These are phyloP conservation scores for Harpagoxenus sublaevis DNA, from an alignment of 2,888 invertebrate genomes.

Conservation along the genomic window DNA sequence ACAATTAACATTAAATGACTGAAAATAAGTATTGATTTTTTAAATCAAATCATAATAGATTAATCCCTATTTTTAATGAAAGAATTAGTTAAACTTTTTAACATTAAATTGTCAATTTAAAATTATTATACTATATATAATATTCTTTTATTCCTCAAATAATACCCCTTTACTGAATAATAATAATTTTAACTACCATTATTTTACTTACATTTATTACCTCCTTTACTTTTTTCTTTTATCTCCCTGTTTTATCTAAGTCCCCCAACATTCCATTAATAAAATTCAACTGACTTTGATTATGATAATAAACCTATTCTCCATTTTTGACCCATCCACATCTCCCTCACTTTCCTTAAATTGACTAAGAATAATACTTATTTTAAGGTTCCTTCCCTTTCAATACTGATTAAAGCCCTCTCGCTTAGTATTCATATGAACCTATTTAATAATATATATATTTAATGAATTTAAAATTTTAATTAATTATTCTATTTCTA, in stretches of 20 bases:
- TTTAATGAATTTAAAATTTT: constrained; percentile 12
- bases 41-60: constrained; percentile 88
- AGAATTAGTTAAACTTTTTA: constrained; percentile 88
- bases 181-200: neutral
- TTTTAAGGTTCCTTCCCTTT: neutral
- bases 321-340: constrained; percentile 75
- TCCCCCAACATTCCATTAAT: too few species aligned
- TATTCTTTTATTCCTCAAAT: constrained; percentile 32
- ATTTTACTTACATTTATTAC: too few species aligned
- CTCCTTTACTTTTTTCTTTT: neutral
- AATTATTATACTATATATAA: neutral
- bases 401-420: neutral
- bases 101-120: constrained; percentile 42
- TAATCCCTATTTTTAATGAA: constrained; percentile 67
- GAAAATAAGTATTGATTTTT: constrained; percentile 89
- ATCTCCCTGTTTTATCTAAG: too few species aligned
- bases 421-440: neutral
- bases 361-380: neutral
- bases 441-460: too few species aligned
- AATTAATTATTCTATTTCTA: neutral
- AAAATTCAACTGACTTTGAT: too few species aligned
- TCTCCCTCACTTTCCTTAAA: neutral
- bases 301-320: constrained; percentile 78
- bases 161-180: neutral
- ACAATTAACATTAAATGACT: constrained; percentile 88